Conservation (phyloP, 2,797 vertebrate species). For the Trachurus trachurus region DNA sequence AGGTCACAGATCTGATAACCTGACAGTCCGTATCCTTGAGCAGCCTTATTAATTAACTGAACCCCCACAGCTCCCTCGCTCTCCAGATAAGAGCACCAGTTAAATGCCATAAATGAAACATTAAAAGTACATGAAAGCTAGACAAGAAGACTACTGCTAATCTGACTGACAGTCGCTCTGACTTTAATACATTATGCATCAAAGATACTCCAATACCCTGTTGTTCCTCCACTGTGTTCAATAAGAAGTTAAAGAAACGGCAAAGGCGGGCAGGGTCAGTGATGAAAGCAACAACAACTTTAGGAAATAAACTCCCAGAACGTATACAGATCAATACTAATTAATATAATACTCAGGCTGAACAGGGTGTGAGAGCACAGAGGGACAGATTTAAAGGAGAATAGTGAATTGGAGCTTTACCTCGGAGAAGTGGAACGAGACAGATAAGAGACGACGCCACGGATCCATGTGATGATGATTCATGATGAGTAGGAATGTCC, state of each 20-base stretch:
- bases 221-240: constrained; percentile 27
- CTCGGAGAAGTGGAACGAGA: not conserved
- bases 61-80: constrained; percentile 16
- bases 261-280: constrained; percentile 5
- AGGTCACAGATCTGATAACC: constrained; percentile 57
- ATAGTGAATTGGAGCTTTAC: not conserved
- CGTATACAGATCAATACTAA: constrained; percentile 39
- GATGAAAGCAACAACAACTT: constrained; percentile 28
- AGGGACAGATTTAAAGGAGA: not conserved
- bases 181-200: constrained; percentile 65
- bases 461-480: constrained; percentile 42
- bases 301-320: constrained; percentile 9
- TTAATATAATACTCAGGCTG: constrained; percentile 25
- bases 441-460: not conserved
- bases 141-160: constrained; percentile 40
- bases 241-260: constrained; percentile 26
- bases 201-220: constrained; percentile 35
- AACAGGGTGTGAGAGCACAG: not conserved
- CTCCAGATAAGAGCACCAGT: constrained; percentile 30
- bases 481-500: constrained; percentile 19
- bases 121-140: constrained; percentile 61
- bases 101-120: constrained; percentile 66
- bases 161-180: constrained; percentile 37
- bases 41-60: constrained; percentile 53
- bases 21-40: constrained; percentile 30